A percentile compares a stretch with the other conserved stretches of the same genome.
Evolutionary conservation across 2,888 invertebrate species (phyloP).

Genomic region (Tiliacea aurago): DNA sequence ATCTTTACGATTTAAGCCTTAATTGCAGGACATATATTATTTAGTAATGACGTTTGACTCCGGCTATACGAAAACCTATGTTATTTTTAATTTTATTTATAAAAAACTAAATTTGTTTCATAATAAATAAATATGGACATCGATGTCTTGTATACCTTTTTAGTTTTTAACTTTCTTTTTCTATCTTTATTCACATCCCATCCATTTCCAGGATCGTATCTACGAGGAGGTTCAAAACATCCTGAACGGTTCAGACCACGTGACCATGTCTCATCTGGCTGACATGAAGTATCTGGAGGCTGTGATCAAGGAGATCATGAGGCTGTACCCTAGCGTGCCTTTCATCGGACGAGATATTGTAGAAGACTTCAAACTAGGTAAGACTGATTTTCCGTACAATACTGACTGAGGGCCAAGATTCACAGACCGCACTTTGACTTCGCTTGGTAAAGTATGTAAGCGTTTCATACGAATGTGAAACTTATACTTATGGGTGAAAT

Average conservation of each 20-base stretch:
- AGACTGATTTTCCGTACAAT: constrained; percentile 25
- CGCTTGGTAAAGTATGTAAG: neutral
- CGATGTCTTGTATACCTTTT: too few species aligned
- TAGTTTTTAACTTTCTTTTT: neutral
- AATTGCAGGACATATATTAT: too few species aligned
- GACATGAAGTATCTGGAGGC: constrained; percentile 93
- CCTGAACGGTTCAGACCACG: constrained; percentile 79
- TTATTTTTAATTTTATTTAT: too few species aligned
- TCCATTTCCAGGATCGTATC: constrained; percentile 78
- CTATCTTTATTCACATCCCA: neutral
- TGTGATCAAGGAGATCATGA: constrained; percentile 92
- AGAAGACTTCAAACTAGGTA: constrained; percentile 91
- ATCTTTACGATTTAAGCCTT: too few species aligned
- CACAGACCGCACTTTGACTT: neutral
- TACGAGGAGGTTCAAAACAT: constrained; percentile 81
- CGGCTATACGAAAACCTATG: too few species aligned
- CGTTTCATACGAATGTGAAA: neutral
- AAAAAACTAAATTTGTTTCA: too few species aligned
- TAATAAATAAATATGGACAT: too few species aligned
- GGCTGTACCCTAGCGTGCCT: constrained; percentile 92
- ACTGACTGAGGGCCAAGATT: neutral
- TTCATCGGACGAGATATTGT: constrained; percentile 91
- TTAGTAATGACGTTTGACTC: too few species aligned
- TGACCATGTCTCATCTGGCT: constrained; percentile 89
- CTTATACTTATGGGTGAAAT: neutral